Conservation (phyloP, 1,140 invertebrate genomes). For the Drosophila tristis region DNA sequence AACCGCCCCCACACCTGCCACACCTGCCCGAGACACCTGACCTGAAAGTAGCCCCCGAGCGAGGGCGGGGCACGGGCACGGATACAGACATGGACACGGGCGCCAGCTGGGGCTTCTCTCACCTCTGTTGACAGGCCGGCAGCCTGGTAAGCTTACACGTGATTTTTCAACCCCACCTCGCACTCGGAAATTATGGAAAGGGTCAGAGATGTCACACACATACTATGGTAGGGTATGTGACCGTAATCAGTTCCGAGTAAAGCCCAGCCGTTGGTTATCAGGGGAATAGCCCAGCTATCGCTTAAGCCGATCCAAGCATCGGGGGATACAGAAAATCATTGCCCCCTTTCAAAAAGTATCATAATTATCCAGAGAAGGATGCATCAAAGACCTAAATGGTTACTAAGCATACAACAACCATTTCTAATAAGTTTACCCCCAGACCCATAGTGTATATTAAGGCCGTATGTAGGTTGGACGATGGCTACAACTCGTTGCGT, state of each 20-base stretch:
- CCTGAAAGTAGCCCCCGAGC: constrained; percentile 67
- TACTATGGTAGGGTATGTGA: neutral
- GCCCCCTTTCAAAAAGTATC: too few relatives aligned
- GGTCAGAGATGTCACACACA: constrained; percentile 9
- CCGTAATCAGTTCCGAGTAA: constrained; percentile 18
- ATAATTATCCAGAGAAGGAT: too few relatives aligned
- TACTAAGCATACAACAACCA: too few relatives aligned
- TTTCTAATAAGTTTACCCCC: too few relatives aligned
- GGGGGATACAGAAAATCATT: too few relatives aligned
- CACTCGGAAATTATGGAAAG: constrained; percentile 16
- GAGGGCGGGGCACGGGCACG: constrained; percentile 10
- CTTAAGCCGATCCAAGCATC: too few relatives aligned
- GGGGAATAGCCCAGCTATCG: too few relatives aligned
- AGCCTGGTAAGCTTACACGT: constrained; percentile 37
- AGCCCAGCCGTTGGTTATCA: too few relatives aligned
- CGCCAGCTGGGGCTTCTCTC: constrained; percentile 41
- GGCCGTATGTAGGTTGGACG: too few relatives aligned
- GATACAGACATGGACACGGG: neutral
- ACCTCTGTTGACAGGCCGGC: constrained; percentile 53
- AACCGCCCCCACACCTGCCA: constrained; percentile 1
- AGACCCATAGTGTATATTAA: too few relatives aligned
- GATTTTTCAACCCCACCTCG: constrained; percentile 36
- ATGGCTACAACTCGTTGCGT: too few relatives aligned
- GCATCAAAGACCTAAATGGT: too few relatives aligned
- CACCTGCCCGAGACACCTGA: constrained; percentile 11